Base-by-base conservation (phyloP, 2,888 invertebrate genomes). In the Latheticus oryzae region DNA sequence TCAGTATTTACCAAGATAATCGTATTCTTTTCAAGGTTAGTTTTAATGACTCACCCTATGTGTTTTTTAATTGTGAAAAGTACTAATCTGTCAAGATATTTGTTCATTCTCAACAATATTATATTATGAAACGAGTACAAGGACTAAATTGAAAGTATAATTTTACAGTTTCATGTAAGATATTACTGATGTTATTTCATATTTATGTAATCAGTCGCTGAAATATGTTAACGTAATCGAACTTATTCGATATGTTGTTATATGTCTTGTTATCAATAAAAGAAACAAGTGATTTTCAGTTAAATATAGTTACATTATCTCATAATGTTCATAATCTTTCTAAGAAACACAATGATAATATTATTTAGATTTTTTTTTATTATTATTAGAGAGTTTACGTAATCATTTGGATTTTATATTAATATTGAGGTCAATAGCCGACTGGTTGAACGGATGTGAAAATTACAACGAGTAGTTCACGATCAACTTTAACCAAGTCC, bases 61-160 rank as follows among this genome's bases (percentile, higher is more conserved):
- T n/a, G n/a, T n/a, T n/a, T n/a, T n/a, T n/a, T n/a, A n/a, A n/a
- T 52, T 50, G 50, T 24, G 15, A 38, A 38, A 17, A 28, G 37
- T 38, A 26, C 16, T 15, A 19, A 38, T 37, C 50, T 24, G 37
- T 17, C 38, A 38, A 43, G 42, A 19, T 53, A 45, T 45, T 47
- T 47, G 54, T 57, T 52, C 37, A 52, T 57, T 42, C 43, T 43
- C 42, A 35, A 58, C 58, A 58, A 58, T 58, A 58, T 62, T 59
- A 58, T 53, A 24, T 69, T 69, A 61, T 62, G 67, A 67, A 67
- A 69, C 59, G 64, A 64, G 67, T 51, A 67, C 67, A 69, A 67
- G 69, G 66, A 62, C 61, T 74, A 68, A 63, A 60, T 68, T 67
- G 67, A 65, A 64, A 68, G 66, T 61, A 54, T 63, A 60, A 63